Base-by-base conservation (phyloP, 2,888 invertebrate genomes). In the Chironomus riparius region DNA sequence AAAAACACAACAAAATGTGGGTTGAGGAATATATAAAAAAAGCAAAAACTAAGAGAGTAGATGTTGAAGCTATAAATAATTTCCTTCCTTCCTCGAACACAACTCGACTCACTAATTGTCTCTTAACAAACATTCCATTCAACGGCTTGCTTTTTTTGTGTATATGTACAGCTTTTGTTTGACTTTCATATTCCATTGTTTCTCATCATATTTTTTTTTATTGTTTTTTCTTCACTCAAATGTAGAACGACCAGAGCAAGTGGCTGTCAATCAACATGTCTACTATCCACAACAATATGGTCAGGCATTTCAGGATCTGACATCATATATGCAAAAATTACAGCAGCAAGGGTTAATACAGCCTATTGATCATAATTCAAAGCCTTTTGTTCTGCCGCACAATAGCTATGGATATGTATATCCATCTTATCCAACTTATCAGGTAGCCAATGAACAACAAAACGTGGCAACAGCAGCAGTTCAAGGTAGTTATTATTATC, bases 211-310 rank as follows among this genome's bases (percentile, higher is more conserved):
- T 4, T 15, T 50, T 15, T 56, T 56, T 56, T 18, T 56, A 15
- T 56, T 15, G n/a, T 56, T 56, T 56, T 50, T 12, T 50, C 50
- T 28, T 50, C 50, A n/a, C 13, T 50, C 7, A 18, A 56, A 18
- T 18, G n/a, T 18, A 7, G 56, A 56, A 56, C 15, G 56, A 56
- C 15, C 56, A 56, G 56, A 18, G 15, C 15, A 7, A 15, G 56
- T 56, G 47, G 28, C 61, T 28, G 72, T 62, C 72, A 61, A 62
- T 72, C 72, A 72, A 47, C 72, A 56, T 28, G 6, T 28, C 61
- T 38, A 62, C 28, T 62, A 72, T 18, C n/a, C 61, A 56, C n/a
- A 56, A 15, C 61, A 72, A 47, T 72, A 62, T 62, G 72, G 72
- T 0, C 47, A 24, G 18, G 15, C 56, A n/a, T 62, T 72, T 12